phyloP scores from a whole-genome alignment of 2,113 vertebrate species.

The Aldabrachelys gigantea region DNA sequence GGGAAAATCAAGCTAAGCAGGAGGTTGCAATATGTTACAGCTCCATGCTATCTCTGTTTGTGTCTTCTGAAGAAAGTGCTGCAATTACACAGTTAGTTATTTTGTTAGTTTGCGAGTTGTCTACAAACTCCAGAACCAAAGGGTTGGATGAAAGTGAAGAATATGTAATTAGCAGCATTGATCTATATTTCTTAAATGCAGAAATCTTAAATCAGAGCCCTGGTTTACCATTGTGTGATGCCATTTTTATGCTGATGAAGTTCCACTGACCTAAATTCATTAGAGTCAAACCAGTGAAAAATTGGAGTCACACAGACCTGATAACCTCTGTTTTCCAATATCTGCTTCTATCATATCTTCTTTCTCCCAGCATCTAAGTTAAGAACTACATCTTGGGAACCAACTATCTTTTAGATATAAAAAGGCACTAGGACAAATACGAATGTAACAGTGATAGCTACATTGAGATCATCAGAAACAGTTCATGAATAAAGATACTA shows the following conservation, averaged over 20 bases:
- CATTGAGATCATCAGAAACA: neutral
- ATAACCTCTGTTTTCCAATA: neutral
- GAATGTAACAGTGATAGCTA: neutral
- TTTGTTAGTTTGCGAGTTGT: neutral
- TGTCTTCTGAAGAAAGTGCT: neutral
- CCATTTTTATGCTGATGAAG: neutral
- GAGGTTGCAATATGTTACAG: constrained; percentile 26
- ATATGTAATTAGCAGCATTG: neutral
- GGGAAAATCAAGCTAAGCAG: constrained; percentile 2
- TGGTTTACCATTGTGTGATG: neutral
- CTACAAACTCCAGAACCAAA: constrained; percentile 7
- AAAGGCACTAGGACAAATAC: accelerated
- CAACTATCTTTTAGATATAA: neutral
- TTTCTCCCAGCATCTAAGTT: neutral
- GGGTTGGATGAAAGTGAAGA: neutral
- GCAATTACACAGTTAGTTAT: neutral
- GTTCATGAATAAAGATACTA: neutral
- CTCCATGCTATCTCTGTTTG: neutral
- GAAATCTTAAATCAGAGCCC: neutral
- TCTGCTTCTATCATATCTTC: neutral
- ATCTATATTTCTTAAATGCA: neutral
- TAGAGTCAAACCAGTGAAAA: neutral
- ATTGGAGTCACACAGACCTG: neutral
- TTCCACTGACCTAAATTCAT: neutral
- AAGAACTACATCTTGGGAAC: neutral